Evolutionary conservation across 2,113 vertebrate species (phyloP).

Genomic region (Illadopsis cleaveri): DNA sequence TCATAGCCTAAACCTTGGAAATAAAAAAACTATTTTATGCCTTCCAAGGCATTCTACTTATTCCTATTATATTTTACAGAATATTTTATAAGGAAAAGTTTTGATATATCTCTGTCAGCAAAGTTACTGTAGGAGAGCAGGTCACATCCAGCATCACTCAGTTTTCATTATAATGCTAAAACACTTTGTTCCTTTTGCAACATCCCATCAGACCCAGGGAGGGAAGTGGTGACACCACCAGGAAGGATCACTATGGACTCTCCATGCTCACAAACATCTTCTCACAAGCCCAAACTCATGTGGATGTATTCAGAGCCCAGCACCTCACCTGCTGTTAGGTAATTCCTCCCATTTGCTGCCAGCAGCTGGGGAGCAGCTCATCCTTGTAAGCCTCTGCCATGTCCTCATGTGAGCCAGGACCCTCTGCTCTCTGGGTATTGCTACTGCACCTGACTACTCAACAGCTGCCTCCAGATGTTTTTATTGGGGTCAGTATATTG

Average conservation of each 20-base stretch:
- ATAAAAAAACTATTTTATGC: neutral
- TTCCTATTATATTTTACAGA: neutral
- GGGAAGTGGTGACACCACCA: neutral
- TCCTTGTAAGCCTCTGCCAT: neutral
- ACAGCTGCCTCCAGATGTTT: neutral
- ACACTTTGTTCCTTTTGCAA: neutral
- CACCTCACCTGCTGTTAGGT: neutral
- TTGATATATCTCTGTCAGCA: neutral
- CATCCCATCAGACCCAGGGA: neutral
- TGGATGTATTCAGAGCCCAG: neutral
- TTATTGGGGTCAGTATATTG: neutral
- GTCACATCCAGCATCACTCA: neutral
- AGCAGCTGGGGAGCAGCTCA: neutral
- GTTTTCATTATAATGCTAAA: neutral
- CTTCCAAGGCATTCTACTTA: neutral
- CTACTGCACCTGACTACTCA: neutral
- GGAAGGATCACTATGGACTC: rapidly evolving
- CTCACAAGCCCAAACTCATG: neutral
- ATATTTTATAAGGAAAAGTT: neutral
- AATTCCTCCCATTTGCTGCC: neutral
- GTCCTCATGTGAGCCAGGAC: neutral
- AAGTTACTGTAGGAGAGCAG: neutral
- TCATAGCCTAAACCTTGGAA: neutral
- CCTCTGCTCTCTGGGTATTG: neutral
- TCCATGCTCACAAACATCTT: neutral